Evolutionary conservation across 2,888 invertebrate species (phyloP).

Genomic region (Ochropleura plecta): DNA sequence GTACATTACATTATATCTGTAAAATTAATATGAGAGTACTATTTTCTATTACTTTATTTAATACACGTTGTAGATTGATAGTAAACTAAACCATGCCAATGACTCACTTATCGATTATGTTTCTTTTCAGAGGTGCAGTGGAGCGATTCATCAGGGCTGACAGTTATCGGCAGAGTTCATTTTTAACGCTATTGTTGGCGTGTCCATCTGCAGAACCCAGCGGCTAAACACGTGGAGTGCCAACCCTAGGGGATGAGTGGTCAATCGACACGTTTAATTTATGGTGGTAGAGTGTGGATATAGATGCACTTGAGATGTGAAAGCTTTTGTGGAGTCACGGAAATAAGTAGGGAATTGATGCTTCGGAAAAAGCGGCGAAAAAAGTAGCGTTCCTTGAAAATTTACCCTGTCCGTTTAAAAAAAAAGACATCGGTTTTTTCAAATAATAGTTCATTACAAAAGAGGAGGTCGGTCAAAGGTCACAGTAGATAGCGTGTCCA

Average conservation of each 20-base stretch:
- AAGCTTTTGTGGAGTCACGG: slow-evolving; percentile 11
- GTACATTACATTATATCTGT: too few species aligned
- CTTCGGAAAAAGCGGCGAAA: background rate
- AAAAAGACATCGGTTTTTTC: background rate
- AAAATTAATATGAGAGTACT: background rate
- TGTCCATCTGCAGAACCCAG: slow-evolving; percentile 77
- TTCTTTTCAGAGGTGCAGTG: slow-evolving; percentile 71
- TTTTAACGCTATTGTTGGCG: slow-evolving; percentile 87
- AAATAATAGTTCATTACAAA: background rate
- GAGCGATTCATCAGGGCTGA: slow-evolving; percentile 83
- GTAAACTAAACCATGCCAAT: slow-evolving; percentile 63
- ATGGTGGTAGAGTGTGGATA: slow-evolving; percentile 65
- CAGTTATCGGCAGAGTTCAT: slow-evolving; percentile 82
- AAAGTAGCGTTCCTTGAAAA: background rate
- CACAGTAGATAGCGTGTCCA: background rate
- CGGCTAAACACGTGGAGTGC: slow-evolving; percentile 69
- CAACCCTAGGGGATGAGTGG: slow-evolving; percentile 75
- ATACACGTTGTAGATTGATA: slow-evolving; percentile 51
- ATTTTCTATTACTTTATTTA: background rate
- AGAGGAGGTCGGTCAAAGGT: background rate
- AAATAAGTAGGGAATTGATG: background rate
- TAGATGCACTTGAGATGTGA: slow-evolving; percentile 38
- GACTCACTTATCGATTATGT: slow-evolving; percentile 63
- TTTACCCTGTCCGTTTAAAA: background rate
- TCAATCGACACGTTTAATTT: slow-evolving; percentile 82